phyloP scores from a whole-genome alignment of 2,888 invertebrate genomes.

The Aproaerema taeniolella region DNA sequence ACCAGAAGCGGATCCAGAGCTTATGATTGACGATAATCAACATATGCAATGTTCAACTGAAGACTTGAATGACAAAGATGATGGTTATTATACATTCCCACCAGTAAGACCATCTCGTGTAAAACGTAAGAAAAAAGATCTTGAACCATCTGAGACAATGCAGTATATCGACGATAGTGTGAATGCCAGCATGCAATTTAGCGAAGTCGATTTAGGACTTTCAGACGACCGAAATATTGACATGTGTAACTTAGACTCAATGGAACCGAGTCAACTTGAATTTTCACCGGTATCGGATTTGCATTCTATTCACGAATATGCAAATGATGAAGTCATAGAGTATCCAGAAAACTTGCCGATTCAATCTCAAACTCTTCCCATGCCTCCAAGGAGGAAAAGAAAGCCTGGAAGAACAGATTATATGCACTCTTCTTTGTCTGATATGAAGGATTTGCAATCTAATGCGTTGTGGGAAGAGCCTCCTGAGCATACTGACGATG shows the following conservation, averaged over 20 bases:
- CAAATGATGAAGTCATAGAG: conserved; percentile 71
- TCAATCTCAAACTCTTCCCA: conserved; percentile 63
- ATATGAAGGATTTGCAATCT: conserved; percentile 44
- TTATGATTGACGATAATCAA: conserved; percentile 53
- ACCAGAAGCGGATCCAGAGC: conserved; percentile 55
- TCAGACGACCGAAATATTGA: conserved; percentile 74
- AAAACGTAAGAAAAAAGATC: conserved; percentile 68
- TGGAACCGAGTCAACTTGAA: conserved; percentile 50
- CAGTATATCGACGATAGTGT: conserved; percentile 64
- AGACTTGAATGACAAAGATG: conserved; percentile 67
- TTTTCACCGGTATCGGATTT: conserved; percentile 49
- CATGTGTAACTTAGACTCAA: conserved; percentile 40
- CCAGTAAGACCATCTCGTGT: conserved; percentile 77
- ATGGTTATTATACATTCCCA: conserved; percentile 73
- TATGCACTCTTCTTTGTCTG: conserved; percentile 55
- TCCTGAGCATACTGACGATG: conserved; percentile 50
- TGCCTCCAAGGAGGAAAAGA: conserved; percentile 65
- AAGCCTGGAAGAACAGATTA: conserved; percentile 43
- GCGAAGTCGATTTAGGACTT: conserved; percentile 58
- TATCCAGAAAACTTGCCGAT: conserved; percentile 70
- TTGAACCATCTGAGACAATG: conserved; percentile 35
- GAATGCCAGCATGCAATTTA: conserved; percentile 62
- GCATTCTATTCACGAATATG: conserved; percentile 64
- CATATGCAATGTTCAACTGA: conserved; percentile 54
- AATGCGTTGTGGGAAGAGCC: conserved; percentile 41